These are phyloP conservation scores for Drosophila vallismaia DNA, from an alignment of 2,888 invertebrate genomes.

Conservation along the genomic window DNA sequence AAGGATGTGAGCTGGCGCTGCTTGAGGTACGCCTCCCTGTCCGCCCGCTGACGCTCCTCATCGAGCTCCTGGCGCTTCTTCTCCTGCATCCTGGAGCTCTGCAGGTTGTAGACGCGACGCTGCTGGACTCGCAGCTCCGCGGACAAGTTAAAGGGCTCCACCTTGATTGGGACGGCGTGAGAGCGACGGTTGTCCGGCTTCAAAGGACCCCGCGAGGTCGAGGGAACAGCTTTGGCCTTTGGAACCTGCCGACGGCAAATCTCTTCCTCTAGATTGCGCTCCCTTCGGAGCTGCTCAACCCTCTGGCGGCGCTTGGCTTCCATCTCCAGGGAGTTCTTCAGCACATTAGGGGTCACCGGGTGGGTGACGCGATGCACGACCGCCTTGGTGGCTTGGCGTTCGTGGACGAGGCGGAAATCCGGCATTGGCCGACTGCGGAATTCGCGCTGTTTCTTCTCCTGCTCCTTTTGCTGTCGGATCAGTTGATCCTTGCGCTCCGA, in stretches of 20 bases:
- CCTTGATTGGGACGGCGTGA: not conserved
- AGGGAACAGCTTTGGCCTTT: slow-evolving; percentile 26
- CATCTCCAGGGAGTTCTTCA: slow-evolving; percentile 43
- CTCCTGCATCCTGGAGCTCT: slow-evolving; percentile 42
- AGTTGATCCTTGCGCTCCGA: slow-evolving; percentile 47
- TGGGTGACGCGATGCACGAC: slow-evolving; percentile 52
- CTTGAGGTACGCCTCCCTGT: slow-evolving; percentile 40
- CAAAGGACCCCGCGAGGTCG: slow-evolving; percentile 12
- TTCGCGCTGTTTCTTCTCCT: slow-evolving; percentile 54
- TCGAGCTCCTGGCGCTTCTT: slow-evolving; percentile 38
- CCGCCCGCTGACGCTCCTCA: slow-evolving; percentile 28
- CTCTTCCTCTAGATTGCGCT: slow-evolving; percentile 42
- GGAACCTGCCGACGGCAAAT: slow-evolving; percentile 2
- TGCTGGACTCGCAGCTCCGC: slow-evolving; percentile 56
- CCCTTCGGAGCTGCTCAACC: slow-evolving; percentile 23
- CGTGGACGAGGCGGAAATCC: slow-evolving; percentile 55
- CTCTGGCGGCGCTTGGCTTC: slow-evolving; percentile 47
- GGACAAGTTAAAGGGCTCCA: slow-evolving; percentile 56
- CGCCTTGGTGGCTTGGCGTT: slow-evolving; percentile 27
- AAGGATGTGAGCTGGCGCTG: slow-evolving; percentile 59
- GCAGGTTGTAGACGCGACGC: slow-evolving; percentile 58
- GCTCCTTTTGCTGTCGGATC: slow-evolving; percentile 20
- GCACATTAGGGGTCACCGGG: slow-evolving; percentile 66
- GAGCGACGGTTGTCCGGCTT: slow-evolving; percentile 34
- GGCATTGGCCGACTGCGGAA: slow-evolving; percentile 74